Percentiles rank a stretch among this genome's conserved stretches.
Conservation (phyloP, 2,797 vertebrate species). For the Parotocinclus haroldoi region DNA sequence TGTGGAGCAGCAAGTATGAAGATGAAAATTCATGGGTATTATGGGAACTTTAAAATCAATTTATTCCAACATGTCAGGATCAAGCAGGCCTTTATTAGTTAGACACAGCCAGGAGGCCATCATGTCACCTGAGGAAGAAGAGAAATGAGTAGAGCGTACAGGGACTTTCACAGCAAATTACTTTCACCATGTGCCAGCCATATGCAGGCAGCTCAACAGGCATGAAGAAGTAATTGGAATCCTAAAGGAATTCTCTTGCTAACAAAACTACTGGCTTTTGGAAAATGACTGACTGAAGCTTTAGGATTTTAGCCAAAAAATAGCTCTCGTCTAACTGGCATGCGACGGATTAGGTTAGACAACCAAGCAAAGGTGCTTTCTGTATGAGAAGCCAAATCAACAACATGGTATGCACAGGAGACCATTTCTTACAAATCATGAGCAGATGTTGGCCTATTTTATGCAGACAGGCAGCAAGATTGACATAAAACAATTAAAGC, state of each 20-base stretch:
- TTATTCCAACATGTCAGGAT: constrained; percentile 39
- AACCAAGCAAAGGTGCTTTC: constrained; percentile 11
- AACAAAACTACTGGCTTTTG: constrained; percentile 39
- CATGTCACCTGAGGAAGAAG: constrained; percentile 38
- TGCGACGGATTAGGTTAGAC: constrained; percentile 13
- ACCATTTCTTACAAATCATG: constrained; percentile 16
- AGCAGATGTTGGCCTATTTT: constrained; percentile 2
- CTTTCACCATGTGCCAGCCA: constrained; percentile 30
- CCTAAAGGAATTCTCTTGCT: constrained; percentile 37
- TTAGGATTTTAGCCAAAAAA: constrained; percentile 16
- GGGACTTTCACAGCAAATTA: constrained; percentile 48
- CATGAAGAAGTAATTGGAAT: constrained; percentile 49
- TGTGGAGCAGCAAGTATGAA: constrained; percentile 22
- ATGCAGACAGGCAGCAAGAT: background rate
- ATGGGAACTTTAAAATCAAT: constrained; percentile 44
- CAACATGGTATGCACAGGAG: background rate
- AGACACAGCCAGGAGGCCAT: constrained; percentile 20
- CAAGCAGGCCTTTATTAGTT: constrained; percentile 45
- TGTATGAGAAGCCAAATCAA: constrained; percentile 7
- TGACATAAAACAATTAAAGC: constrained; percentile 15
- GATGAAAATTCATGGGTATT: constrained; percentile 34
- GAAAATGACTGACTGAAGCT: constrained; percentile 41
- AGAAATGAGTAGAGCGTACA: constrained; percentile 36
- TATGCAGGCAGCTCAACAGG: constrained; percentile 18
- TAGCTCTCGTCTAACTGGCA: background rate